Evolutionary conservation across 1,140 invertebrate species (phyloP), one percentile per base, ranked within the genome.

Genomic region (Psix sp.): DNA sequence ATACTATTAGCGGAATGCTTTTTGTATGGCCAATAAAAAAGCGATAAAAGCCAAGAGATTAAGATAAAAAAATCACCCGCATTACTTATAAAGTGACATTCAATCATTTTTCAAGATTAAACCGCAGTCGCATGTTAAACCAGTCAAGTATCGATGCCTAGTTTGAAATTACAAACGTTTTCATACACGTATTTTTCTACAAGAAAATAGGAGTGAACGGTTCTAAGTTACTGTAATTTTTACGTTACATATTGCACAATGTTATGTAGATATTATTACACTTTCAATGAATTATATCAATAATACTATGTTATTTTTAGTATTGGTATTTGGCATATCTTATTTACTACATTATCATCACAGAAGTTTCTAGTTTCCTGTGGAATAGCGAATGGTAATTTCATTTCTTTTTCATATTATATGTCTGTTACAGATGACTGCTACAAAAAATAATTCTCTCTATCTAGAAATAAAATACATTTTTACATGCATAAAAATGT

Each of bases 131-230:
- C 48, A 52, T 45, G 49, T 52, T 49, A 59, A 67, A 72, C 62
- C 40, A 62, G 57, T 24, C 62, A 24, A 18, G 56, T 63, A 72
- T 76, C 43, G 62, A 71, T 71, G 56, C 38, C 62, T 45, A 46
- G 73, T 56, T 66, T 76, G 74, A 76, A 76, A 76, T 76, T 76
- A 62, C 67, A 76, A 68, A 46, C 67, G 45, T 67, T 72, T 66
- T 72, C 59, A 46, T 63, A 48, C 57, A 15, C 42, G 36, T 71
- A 2, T 29, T 29, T n/a, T 56, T 71, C 56, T 49, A 31, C 29
- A 51, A 16, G 45, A 63, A 71, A 60, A 60, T 49, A 62, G 48
- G 48, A 75, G 60, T 57, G 54, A 62, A 52, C 36, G 48, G 60
- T 54, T 70, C 60, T 60, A 45, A 75, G 60, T 76, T 62, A 71